phyloP scores from a whole-genome alignment of 2,888 invertebrate genomes.

The Pocota personata region DNA sequence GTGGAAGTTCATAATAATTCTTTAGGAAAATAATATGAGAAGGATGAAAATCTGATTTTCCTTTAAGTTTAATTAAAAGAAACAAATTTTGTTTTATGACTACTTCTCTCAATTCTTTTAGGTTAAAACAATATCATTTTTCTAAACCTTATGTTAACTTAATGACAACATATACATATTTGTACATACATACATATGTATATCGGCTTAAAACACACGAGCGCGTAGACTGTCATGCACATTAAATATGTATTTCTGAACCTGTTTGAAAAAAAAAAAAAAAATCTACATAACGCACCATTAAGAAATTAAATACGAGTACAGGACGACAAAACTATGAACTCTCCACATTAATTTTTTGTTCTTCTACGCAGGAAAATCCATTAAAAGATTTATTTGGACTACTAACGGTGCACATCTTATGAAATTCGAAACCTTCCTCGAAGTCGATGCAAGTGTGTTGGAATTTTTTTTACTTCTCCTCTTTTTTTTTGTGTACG shows the following conservation, averaged over 20 bases:
- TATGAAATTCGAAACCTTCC: constrained; percentile 68
- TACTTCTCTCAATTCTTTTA: no score
- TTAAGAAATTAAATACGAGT: constrained; percentile 54
- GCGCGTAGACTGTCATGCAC: not conserved
- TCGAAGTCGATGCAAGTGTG: constrained; percentile 61
- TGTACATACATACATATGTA: no score
- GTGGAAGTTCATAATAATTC: no score
- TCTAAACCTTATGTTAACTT: no score
- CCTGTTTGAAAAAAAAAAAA: constrained; percentile 37
- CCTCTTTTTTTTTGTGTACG: constrained; percentile 28
- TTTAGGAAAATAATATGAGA: no score
- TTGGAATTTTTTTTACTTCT: constrained; percentile 39
- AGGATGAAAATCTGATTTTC: no score
- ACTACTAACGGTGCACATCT: constrained; percentile 72
- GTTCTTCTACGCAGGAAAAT: constrained; percentile 55
- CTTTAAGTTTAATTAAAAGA: no score
- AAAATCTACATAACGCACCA: constrained; percentile 58
- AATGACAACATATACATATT: no score
- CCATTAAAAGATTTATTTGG: constrained; percentile 73
- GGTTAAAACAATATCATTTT: no score
- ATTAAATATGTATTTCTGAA: constrained; percentile 4
- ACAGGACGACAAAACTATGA: constrained; percentile 38
- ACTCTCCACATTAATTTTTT: constrained; percentile 1
- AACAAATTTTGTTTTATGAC: no score
- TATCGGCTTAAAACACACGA: no score